These are phyloP conservation scores for Actinia tenebrosa DNA, from an alignment of 64 coral and sea anemone species.

Conservation along the genomic window DNA sequence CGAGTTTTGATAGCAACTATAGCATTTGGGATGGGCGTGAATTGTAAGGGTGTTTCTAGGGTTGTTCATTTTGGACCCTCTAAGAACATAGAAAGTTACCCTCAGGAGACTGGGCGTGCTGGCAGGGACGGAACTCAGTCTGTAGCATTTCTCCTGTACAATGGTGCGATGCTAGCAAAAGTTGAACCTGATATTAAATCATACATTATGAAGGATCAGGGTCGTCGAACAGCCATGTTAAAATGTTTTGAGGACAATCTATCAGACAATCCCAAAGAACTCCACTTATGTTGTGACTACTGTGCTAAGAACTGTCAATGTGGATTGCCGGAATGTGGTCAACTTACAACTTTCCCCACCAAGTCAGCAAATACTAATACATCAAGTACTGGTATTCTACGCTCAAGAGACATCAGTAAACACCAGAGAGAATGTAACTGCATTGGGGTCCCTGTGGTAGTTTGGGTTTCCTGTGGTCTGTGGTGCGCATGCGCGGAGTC, in stretches of 20 bases:
- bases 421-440: constrained; percentile 28
- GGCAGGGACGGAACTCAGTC: constrained; percentile 44
- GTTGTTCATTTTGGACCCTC: constrained; percentile 72
- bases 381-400: neutral
- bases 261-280: neutral
- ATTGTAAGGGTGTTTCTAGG: constrained; percentile 54
- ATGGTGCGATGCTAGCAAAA: constrained; percentile 38
- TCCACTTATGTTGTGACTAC: constrained; percentile 45
- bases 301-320: constrained; percentile 46
- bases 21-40: constrained; percentile 69
- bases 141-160: constrained; percentile 42
- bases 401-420: constrained; percentile 7
- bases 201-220: constrained; percentile 41
- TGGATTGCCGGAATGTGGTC: neutral
- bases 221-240: constrained; percentile 44
- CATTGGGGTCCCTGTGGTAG: no score
- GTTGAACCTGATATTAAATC: constrained; percentile 51
- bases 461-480: no score
- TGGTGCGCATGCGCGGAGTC: no score
- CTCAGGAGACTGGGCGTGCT: constrained; percentile 64
- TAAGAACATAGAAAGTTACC: constrained; percentile 45
- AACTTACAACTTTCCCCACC: neutral
- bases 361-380: neutral
- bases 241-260: constrained; percentile 40
- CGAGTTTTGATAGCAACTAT: constrained; percentile 56